These are phyloP conservation scores for Cavia porcellus DNA, from an alignment of 2,113 vertebrate genomes.

Conservation along the genomic window DNA sequence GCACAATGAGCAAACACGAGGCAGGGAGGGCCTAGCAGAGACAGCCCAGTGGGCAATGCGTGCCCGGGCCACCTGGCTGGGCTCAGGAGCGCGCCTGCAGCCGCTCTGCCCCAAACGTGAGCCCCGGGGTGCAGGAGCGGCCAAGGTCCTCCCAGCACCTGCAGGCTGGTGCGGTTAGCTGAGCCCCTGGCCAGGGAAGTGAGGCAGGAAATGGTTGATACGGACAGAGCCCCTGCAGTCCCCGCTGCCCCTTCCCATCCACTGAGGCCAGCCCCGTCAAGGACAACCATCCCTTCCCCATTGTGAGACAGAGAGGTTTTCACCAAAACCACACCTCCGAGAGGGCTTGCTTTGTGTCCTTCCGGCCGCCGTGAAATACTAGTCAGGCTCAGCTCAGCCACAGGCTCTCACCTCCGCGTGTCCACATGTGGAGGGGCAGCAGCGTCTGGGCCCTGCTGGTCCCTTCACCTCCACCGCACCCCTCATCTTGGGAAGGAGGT, in stretches of 20 bases:
- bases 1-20: not conserved
- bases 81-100: not conserved
- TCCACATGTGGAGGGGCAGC: not conserved
- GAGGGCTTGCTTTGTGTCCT: not conserved
- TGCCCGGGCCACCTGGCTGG: too few species aligned
- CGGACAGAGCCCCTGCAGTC: not conserved
- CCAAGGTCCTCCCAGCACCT: too few species aligned
- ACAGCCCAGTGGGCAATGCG: too few species aligned
- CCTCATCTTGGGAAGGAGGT: not conserved
- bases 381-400: not conserved
- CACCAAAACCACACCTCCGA: not conserved
- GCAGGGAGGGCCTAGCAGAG: not conserved
- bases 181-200: not conserved
- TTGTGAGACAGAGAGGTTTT: not conserved
- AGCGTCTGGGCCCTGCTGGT: rapidly evolving
- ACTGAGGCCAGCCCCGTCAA: not conserved
- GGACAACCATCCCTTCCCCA: not conserved
- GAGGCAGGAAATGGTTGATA: rapidly evolving
- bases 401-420: not conserved
- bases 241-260: not conserved
- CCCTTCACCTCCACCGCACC: not conserved
- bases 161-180: not conserved
- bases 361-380: not conserved
- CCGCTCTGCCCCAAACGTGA: not conserved
- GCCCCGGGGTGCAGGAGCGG: not conserved